Percentiles rank a stretch among this genome's conserved stretches.
Evolutionary conservation across 2,888 invertebrate genomes (phyloP).

Genomic region (Tridacna crocea): DNA sequence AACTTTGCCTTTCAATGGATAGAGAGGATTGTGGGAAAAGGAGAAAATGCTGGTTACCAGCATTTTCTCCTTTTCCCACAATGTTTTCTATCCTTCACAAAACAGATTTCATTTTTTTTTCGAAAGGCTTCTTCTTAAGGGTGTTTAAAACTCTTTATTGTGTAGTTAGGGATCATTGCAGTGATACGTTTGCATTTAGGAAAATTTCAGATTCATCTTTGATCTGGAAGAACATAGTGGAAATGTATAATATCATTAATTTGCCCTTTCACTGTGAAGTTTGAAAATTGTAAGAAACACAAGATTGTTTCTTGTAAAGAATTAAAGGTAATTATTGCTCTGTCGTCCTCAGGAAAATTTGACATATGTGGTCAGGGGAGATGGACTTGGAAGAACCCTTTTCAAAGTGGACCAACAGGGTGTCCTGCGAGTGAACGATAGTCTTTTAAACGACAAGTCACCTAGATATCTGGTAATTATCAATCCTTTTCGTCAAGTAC

Average conservation of each 20-base stretch:
- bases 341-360: conserved; percentile 36
- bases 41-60: background rate
- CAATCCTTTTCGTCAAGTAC: background rate
- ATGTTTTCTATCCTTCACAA: background rate
- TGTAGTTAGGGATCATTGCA: no score
- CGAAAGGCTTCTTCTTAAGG: no score
- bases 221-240: background rate
- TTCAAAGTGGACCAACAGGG: conserved; percentile 95
- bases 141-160: no score
- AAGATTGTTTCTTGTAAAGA: background rate
- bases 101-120: no score
- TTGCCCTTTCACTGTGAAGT: background rate
- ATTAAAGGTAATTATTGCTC: no score
- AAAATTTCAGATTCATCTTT: background rate
- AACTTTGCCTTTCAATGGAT: no score
- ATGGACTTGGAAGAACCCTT: conserved; percentile 86
- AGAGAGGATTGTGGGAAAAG: background rate
- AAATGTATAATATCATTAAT: background rate
- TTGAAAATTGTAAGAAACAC: background rate
- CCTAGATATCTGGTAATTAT: conserved; percentile 52
- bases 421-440: conserved; percentile 85
- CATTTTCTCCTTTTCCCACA: background rate
- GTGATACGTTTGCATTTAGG: no score
- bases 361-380: conserved; percentile 68
- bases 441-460: conserved; percentile 65